Conservation (phyloP, 35 echinoderm and acorn worm species). For the Hemicentrotus pulcherrimus region DNA sequence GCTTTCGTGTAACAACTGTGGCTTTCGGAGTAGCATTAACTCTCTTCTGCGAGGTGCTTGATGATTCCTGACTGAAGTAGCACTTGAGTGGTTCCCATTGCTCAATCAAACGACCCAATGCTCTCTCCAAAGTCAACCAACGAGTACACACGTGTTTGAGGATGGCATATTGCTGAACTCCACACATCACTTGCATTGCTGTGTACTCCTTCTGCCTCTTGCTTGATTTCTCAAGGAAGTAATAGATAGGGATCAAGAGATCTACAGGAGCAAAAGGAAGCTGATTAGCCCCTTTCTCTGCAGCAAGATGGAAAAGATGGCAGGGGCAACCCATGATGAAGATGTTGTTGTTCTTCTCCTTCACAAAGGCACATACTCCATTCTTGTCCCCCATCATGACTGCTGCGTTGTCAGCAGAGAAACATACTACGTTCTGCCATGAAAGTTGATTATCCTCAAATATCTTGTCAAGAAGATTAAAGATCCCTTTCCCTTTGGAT, state of each 20-base stretch:
- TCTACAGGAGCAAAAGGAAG: slow-evolving; percentile 52
- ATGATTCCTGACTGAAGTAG: slow-evolving; percentile 43
- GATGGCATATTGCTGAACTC: slow-evolving; percentile 30
- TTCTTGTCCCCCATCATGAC: slow-evolving; percentile 56
- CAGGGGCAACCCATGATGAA: slow-evolving; percentile 48
- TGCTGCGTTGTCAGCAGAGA: too few relatives aligned
- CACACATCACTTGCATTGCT: slow-evolving; percentile 28
- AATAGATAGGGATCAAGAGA: slow-evolving; percentile 47
- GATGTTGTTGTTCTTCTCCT: slow-evolving; percentile 26
- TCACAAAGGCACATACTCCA: slow-evolving; percentile 50
- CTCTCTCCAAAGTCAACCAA: slow-evolving; percentile 51
- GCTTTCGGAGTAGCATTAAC: not conserved
- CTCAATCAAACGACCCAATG: slow-evolving; percentile 50
- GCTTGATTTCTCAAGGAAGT: slow-evolving; percentile 50
- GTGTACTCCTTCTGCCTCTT: slow-evolving; percentile 34
- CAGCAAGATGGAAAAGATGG: slow-evolving; percentile 47
- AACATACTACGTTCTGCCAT: slow-evolving; percentile 47
- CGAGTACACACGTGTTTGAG: slow-evolving; percentile 53
- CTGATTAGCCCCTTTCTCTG: slow-evolving; percentile 39
- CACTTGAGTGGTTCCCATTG: slow-evolving; percentile 44
- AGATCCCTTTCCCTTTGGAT: slow-evolving; percentile 55
- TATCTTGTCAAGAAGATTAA: slow-evolving; percentile 41
- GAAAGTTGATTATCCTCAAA: not conserved
- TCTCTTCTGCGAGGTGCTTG: slow-evolving; percentile 15
- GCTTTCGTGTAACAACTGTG: not conserved